Evolutionary conservation across 2,113 vertebrate species (phyloP).

Genomic region (Microtus richardsoni): DNA sequence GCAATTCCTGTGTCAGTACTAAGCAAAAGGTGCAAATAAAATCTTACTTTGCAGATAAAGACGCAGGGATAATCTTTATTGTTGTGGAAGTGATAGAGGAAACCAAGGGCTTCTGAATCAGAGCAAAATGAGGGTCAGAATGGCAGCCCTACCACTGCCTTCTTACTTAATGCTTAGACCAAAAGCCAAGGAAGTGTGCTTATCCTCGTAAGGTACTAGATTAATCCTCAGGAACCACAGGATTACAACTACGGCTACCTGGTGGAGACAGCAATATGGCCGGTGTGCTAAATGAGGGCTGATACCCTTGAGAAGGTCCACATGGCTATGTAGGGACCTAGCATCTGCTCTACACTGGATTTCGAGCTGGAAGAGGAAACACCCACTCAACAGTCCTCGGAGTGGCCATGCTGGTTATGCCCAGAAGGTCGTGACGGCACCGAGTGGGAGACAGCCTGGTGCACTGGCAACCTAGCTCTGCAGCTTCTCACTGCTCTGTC

Average conservation of each 20-base stretch:
- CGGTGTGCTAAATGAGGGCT: too few relatives aligned
- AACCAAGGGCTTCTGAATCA: neutral
- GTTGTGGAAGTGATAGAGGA: neutral
- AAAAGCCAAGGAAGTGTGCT: neutral
- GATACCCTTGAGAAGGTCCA: neutral
- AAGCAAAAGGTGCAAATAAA: neutral
- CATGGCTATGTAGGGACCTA: neutral
- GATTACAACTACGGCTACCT: neutral
- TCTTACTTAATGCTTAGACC: neutral
- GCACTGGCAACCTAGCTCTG: neutral
- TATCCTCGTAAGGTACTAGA: neutral
- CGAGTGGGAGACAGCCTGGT: accelerated
- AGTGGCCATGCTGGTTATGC: neutral
- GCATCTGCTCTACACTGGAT: too few relatives aligned
- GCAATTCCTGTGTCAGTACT: neutral
- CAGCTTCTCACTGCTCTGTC: neutral
- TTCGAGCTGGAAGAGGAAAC: neutral
- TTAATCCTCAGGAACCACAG: neutral
- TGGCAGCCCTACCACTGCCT: neutral
- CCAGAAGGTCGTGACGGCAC: neutral
- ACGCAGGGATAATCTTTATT: neutral
- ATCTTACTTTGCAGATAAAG: neutral
- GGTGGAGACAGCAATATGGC: accelerated
- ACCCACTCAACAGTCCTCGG: neutral
- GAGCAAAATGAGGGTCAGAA: neutral